Evolutionary conservation across 2,888 invertebrate genomes (phyloP).

Genomic region (Physocephala rufipes): DNA sequence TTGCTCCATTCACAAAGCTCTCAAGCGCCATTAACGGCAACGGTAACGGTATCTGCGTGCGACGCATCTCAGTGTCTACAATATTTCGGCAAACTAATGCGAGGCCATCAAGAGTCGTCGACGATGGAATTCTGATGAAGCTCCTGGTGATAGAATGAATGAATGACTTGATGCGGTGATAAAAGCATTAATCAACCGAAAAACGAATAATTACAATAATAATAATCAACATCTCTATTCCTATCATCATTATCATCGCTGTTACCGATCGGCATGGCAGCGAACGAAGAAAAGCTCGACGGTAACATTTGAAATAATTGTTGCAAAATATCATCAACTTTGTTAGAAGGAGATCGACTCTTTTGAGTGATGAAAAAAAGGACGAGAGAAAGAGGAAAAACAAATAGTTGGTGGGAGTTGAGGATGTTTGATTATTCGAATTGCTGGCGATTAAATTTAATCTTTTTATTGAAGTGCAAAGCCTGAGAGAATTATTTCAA

Average conservation of each 20-base stretch:
- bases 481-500: not conserved
- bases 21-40: not conserved
- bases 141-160: constrained; percentile 61
- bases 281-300: not conserved
- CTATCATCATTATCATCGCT: constrained; percentile 11
- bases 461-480: constrained; percentile 19
- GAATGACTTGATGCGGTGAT: constrained; percentile 65
- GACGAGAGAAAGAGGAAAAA: not conserved
- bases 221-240: not conserved
- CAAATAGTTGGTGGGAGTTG: not conserved
- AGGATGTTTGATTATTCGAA: constrained; percentile 13
- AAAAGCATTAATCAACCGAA: constrained; percentile 64
- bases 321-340: constrained; percentile 21
- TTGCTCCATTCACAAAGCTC: not conserved
- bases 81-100: constrained; percentile 59
- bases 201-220: constrained; percentile 44
- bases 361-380: not conserved
- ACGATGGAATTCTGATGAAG: constrained; percentile 65
- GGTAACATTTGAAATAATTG: not conserved
- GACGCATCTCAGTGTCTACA: not conserved
- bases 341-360: constrained; percentile 21
- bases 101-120: constrained; percentile 65
- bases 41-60: constrained; percentile 7
- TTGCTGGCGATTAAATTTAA: constrained; percentile 14
- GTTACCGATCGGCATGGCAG: not conserved